phyloP scores from a whole-genome alignment of 2,113 vertebrate genomes.

The Agelaius phoeniceus region DNA sequence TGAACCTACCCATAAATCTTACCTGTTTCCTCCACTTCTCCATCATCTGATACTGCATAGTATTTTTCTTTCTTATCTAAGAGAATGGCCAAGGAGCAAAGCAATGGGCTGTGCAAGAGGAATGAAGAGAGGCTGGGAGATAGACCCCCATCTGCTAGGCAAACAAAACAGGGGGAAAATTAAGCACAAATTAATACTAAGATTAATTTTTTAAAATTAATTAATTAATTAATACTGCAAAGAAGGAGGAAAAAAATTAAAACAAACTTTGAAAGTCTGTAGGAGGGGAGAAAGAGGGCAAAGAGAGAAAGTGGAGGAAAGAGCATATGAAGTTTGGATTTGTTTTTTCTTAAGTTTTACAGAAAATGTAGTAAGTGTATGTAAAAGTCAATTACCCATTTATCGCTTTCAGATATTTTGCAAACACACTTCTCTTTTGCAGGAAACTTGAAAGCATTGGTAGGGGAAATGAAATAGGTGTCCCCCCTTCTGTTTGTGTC shows the following conservation, averaged over 20 bases:
- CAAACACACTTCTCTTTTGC: neutral
- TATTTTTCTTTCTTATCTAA: neutral
- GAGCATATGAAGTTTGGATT: neutral
- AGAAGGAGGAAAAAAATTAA: neutral
- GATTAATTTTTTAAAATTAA: too few species aligned
- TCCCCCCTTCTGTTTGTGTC: neutral
- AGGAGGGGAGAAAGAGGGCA: neutral
- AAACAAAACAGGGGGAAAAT: neutral
- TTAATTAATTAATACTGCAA: neutral
- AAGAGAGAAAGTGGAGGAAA: neutral
- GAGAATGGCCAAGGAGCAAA: neutral
- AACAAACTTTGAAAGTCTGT: neutral
- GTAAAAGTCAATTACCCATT: neutral
- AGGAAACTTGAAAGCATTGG: neutral
- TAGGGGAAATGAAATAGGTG: neutral
- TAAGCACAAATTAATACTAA: neutral
- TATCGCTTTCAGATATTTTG: neutral
- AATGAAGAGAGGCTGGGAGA: neutral
- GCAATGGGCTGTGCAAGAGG: rapidly evolving
- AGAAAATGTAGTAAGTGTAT: neutral
- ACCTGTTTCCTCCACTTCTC: neutral
- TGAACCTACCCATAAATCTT: neutral
- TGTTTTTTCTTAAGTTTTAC: neutral
- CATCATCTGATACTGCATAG: neutral
- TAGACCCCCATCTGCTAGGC: rapidly evolving